A percentile compares a stretch with the other conserved stretches of the same genome.
Evolutionary conservation across 2,888 invertebrate genomes (phyloP).

Genomic region (Gerosis bhagava): DNA sequence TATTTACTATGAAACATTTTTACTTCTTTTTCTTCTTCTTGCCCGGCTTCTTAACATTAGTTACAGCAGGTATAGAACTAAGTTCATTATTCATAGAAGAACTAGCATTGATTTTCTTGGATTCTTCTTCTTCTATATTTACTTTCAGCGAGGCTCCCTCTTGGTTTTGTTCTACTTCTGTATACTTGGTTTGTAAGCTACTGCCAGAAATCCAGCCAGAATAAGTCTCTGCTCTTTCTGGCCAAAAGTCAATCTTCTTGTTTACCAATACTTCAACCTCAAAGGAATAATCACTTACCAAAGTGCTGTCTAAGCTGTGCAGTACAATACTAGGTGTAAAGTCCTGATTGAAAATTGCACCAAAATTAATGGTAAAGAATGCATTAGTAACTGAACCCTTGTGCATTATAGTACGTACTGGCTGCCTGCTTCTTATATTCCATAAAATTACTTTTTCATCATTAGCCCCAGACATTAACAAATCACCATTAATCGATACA

Average conservation of each 20-base stretch:
- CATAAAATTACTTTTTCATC: slow-evolving; percentile 90
- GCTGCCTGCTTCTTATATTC: slow-evolving; percentile 90
- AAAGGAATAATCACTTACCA: slow-evolving; percentile 74
- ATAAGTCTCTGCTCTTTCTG: too few species aligned
- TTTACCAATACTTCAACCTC: slow-evolving; percentile 69
- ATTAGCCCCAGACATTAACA: slow-evolving; percentile 89
- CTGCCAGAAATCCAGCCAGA: too few species aligned
- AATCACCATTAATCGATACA: slow-evolving; percentile 87
- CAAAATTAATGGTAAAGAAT: slow-evolving; percentile 82
- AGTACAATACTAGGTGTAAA: slow-evolving; percentile 81
- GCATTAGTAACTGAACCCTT: slow-evolving; percentile 90
- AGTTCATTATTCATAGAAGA: too few species aligned
- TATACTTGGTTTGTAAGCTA: too few species aligned
- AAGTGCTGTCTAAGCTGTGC: slow-evolving; percentile 84
- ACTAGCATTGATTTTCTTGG: too few species aligned
- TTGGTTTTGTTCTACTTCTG: too few species aligned
- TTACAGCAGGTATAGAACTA: too few species aligned
- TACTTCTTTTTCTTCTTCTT: too few species aligned
- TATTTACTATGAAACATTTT: too few species aligned
- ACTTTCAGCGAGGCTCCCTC: too few species aligned
- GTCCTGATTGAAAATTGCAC: slow-evolving; percentile 82
- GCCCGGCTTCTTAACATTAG: too few species aligned
- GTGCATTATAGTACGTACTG: slow-evolving; percentile 86
- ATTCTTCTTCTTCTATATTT: too few species aligned
- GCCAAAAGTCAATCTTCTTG: slow-evolving; percentile 69